A percentile compares a stretch with the other conserved stretches of the same genome.
Evolutionary conservation across 2,888 invertebrate genomes (phyloP).

Genomic region (Drymonia ruficornis): DNA sequence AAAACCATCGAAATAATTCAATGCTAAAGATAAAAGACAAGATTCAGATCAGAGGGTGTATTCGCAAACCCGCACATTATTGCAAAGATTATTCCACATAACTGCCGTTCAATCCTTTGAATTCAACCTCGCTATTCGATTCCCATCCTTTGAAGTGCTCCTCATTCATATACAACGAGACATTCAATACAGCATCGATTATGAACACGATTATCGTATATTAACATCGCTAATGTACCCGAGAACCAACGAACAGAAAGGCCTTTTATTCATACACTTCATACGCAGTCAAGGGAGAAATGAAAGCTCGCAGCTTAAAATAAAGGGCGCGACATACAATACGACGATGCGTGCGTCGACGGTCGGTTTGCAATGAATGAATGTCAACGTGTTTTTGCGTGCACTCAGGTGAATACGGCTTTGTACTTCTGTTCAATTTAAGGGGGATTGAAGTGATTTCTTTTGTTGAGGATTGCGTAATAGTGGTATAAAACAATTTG

Average conservation of each 20-base stretch:
- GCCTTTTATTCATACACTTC: constrained; percentile 65
- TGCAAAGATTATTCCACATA: constrained; percentile 38
- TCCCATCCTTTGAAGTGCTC: constrained; percentile 39
- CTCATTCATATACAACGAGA: constrained; percentile 37
- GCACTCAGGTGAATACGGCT: constrained; percentile 25
- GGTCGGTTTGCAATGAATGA: constrained; percentile 33
- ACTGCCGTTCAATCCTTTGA: constrained; percentile 40
- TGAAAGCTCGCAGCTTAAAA: constrained; percentile 57
- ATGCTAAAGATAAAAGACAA: neutral
- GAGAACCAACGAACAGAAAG: constrained; percentile 58
- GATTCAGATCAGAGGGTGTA: neutral
- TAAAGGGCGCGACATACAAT: constrained; percentile 49
- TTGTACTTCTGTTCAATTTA: constrained; percentile 35
- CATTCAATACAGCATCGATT: constrained; percentile 66
- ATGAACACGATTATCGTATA: constrained; percentile 69
- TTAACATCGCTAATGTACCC: constrained; percentile 76
- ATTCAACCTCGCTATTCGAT: constrained; percentile 35
- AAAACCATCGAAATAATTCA: neutral
- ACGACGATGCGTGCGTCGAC: constrained; percentile 16
- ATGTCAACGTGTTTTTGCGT: constrained; percentile 37
- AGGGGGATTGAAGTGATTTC: constrained; percentile 28
- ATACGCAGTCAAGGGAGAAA: constrained; percentile 53
- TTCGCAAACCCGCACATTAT: constrained; percentile 1
- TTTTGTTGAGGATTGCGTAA: constrained; percentile 26
- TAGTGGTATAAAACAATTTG: constrained; percentile 13